phyloP scores from a whole-genome alignment of 2,797 vertebrate genomes.

The Gymnoscopelus microlampas region DNA sequence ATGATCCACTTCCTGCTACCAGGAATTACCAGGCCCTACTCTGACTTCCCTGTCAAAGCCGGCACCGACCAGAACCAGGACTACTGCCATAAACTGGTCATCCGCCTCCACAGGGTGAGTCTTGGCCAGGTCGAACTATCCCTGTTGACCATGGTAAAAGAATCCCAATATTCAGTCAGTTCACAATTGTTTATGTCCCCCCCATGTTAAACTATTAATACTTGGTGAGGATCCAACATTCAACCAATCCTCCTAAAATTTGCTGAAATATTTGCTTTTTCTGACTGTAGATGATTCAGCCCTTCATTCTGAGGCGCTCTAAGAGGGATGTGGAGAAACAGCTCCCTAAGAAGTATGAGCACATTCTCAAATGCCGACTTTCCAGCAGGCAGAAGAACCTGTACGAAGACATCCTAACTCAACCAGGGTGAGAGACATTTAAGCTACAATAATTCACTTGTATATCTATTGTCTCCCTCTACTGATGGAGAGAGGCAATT shows the following conservation, averaged over 20 bases:
- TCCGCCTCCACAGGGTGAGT: constrained; percentile 91
- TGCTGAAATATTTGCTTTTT: not conserved
- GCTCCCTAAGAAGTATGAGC: constrained; percentile 91
- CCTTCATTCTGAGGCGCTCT: constrained; percentile 91
- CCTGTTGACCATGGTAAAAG: no score
- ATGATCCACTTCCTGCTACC: constrained; percentile 94
- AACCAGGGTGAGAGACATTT: constrained; percentile 80
- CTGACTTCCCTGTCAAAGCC: constrained; percentile 91
- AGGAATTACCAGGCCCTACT: constrained; percentile 88
- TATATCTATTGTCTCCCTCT: no score
- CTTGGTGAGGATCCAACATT: no score
- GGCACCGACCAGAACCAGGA: constrained; percentile 94
- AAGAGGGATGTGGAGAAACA: constrained; percentile 94
- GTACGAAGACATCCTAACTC: constrained; percentile 92
- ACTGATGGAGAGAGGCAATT: no score
- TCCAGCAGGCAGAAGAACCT: constrained; percentile 89
- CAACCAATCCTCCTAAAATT: no score
- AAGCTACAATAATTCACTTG: no score
- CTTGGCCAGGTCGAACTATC: no score
- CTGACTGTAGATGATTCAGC: constrained; percentile 89
- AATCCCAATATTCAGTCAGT: no score
- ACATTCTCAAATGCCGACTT: constrained; percentile 90
- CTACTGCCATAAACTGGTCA: constrained; percentile 94
- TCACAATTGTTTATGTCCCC: no score
- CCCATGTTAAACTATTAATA: no score